phyloP scores from a whole-genome alignment of 2,113 vertebrate species.

The Pluvianellus socialis region DNA sequence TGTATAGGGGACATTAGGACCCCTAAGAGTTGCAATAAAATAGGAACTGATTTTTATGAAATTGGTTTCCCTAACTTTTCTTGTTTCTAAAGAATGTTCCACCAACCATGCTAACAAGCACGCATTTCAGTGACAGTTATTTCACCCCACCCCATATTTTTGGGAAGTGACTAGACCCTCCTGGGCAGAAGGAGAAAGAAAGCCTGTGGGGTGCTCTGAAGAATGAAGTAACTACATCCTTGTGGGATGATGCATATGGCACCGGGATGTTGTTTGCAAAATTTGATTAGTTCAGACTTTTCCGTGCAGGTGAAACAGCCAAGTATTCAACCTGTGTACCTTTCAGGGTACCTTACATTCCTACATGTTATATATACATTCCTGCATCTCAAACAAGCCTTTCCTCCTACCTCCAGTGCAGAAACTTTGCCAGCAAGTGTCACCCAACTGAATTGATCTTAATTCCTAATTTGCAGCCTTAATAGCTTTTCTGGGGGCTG shows the following conservation, averaged over 20 bases:
- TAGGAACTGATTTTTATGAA: background rate
- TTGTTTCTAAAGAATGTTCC: background rate
- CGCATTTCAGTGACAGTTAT: background rate
- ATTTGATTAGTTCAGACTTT: background rate
- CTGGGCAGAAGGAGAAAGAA: background rate
- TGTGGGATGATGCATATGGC: background rate
- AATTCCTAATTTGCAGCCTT: background rate
- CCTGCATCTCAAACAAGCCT: background rate
- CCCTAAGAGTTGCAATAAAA: background rate
- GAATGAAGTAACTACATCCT: background rate
- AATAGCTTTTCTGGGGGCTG: background rate
- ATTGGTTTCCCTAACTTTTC: background rate
- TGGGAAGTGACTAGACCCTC: background rate
- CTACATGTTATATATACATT: background rate
- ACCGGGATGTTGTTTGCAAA: background rate
- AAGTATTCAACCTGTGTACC: background rate
- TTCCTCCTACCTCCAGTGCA: background rate
- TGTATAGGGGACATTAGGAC: background rate
- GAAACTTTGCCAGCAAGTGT: background rate
- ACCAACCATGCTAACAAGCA: fast-evolving
- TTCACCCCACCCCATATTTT: background rate
- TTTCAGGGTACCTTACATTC: background rate
- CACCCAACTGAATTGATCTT: background rate
- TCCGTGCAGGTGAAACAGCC: background rate
- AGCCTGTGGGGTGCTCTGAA: background rate